Evolutionary conservation across 2,797 vertebrate genomes (phyloP), one percentile per base, ranked within the genome.

Genomic region (Knipowitschia caucasica): DNA sequence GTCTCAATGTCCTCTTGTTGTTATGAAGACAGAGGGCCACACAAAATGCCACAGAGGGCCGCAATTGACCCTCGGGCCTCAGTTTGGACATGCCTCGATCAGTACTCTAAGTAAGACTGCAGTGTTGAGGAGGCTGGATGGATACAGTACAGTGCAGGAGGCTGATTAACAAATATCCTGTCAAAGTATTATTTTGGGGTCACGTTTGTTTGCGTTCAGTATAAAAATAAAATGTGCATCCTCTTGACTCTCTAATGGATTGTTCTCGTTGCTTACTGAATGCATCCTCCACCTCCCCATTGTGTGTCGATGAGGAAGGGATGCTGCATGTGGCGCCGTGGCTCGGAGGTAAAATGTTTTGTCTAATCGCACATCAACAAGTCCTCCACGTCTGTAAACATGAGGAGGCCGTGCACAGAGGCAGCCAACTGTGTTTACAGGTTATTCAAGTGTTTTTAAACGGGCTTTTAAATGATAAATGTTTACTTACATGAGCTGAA

Each of bases 251-350:
- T 65, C 27, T 66, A 68, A 77, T 71, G 77, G 77, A 83, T 83
- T 82, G 75, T 78, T 81, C 68, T 53, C 62, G 35, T 55, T 20
- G 78, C 78, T 78, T 73, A 75, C 40, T 63, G 56, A 65, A 62
- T 4, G 69, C 68, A 71, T 84, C 77, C 71, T 83, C 59, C 53
- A 58, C 66, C 44, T 59, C 20, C 47, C 66, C 50, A 85, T 86
- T 87, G 83, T 89, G 62, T 80, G 43, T 42, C 21, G 23, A 43
- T 60, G 63, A 67, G 74, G 74, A 82, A 73, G 71, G 61, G 58
- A 51, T 69, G 56, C 56, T 67, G 67, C 36, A 56, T 69, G 62
- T 5, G 74, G 77, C 44, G 71, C 78, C 83, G 56, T 49, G 15
- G 26, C 24, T n/a, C 39, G 59, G 45, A 55, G 62, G 50, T 69